phyloP scores from a whole-genome alignment of 30 jellyfish, hydroid and myxozoan species.

The Hydra vulgaris region DNA sequence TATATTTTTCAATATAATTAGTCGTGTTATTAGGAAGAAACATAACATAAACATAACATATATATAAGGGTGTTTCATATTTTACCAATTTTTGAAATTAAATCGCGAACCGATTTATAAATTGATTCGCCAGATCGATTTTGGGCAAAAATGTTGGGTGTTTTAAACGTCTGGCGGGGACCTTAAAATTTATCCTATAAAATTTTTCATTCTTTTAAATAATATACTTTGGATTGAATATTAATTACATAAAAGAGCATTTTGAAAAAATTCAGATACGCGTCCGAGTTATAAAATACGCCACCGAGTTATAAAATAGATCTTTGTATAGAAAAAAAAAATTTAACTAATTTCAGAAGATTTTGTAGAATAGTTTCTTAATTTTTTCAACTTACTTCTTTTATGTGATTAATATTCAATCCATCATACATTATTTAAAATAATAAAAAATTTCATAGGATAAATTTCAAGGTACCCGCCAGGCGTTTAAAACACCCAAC shows the following conservation, averaged over 20 bases:
- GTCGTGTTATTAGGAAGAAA: no score
- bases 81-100: not conserved
- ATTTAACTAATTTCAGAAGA: not conserved
- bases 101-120: not conserved
- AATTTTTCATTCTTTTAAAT: not conserved
- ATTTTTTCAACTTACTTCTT: not conserved
- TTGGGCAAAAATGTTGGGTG: not conserved
- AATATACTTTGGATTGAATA: not conserved
- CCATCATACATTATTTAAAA: not conserved
- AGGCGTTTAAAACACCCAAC: not conserved
- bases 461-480: not conserved
- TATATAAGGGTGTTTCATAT: not conserved
- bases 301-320: not conserved
- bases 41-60: no score
- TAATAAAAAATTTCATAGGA: not conserved
- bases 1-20: no score
- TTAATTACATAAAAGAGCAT: not conserved
- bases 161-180: not conserved
- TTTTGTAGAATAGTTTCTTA: not conserved
- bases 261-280: not conserved
- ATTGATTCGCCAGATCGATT: not conserved
- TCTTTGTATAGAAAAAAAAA: not conserved
- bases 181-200: not conserved
- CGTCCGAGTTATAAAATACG: not conserved
- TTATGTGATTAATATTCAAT: not conserved